Percentiles rank a stretch among this genome's conserved stretches.
These are phyloP conservation scores for Yoshiicerus persimilis DNA, from an alignment of 1,140 invertebrate species.

Conservation along the genomic window DNA sequence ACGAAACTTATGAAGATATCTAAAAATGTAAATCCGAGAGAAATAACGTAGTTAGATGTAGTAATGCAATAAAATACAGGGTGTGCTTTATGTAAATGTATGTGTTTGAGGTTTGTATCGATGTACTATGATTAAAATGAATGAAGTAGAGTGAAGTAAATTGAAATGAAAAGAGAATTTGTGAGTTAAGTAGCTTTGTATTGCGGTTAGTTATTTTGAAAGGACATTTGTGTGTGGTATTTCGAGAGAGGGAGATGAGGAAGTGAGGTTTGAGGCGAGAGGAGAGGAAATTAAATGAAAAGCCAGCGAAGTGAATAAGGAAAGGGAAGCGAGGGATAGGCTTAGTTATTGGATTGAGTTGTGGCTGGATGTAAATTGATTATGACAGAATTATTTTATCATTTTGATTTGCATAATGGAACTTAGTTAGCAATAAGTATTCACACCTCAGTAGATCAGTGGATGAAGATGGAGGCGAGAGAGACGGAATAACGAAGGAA, in stretches of 20 bases:
- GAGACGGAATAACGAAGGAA: neutral
- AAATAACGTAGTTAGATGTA: too few species aligned
- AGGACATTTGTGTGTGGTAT: neutral
- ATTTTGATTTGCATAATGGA: slow-evolving; percentile 34
- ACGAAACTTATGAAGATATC: too few species aligned
- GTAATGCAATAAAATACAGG: too few species aligned
- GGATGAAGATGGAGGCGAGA: neutral
- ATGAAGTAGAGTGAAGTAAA: neutral
- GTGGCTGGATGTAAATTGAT: neutral
- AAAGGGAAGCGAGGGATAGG: neutral
- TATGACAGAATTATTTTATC: slow-evolving; percentile 32
- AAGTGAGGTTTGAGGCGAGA: neutral
- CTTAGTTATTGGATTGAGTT: neutral
- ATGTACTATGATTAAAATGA: too few species aligned
- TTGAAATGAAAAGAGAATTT: neutral
- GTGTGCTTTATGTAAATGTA: too few species aligned
- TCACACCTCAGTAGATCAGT: slow-evolving; percentile 25
- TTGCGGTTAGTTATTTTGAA: neutral
- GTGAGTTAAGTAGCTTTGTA: neutral
- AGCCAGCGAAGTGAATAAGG: neutral
- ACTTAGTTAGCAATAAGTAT: slow-evolving; percentile 28
- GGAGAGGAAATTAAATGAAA: neutral
- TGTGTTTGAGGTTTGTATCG: too few species aligned
- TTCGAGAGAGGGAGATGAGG: neutral
- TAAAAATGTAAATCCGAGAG: too few species aligned